phyloP scores from a whole-genome alignment of 2,113 vertebrate genomes.

The Thamnaconus septentrionalis region DNA sequence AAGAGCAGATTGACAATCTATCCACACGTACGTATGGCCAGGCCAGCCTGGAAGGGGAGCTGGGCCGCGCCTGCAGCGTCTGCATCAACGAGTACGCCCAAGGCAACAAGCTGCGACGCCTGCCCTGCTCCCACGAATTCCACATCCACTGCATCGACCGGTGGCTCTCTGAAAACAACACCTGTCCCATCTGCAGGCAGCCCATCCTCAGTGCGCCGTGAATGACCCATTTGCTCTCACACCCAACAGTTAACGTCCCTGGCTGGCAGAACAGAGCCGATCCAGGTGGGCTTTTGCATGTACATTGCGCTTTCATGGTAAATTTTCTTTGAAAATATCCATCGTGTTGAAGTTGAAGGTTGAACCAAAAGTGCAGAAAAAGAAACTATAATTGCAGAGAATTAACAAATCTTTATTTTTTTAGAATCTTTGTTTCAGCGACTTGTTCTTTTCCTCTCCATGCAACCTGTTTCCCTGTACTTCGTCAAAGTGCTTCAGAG shows the following conservation, averaged over 20 bases:
- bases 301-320: conserved; percentile 77
- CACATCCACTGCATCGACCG: conserved; percentile 96
- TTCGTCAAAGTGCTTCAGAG: conserved; percentile 50
- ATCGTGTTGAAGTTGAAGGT: conserved; percentile 63
- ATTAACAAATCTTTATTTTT: conserved; percentile 84
- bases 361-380: conserved; percentile 69
- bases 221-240: conserved; percentile 65
- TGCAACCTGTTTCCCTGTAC: conserved; percentile 48
- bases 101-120: conserved; percentile 91
- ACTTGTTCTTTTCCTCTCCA: conserved; percentile 46
- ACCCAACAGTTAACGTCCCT: conserved; percentile 20
- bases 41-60: conserved; percentile 80
- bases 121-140: conserved; percentile 93
- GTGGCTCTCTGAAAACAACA: conserved; percentile 96
- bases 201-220: conserved; percentile 81
- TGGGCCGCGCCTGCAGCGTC: conserved; percentile 88
- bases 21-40: conserved; percentile 90
- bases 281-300: conserved; percentile 60
- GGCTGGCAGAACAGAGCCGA: conserved; percentile 48
- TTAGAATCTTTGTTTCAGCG: conserved; percentile 70
- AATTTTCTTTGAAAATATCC: conserved; percentile 60
- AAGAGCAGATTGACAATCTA: conserved; percentile 98
- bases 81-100: conserved; percentile 94
- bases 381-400: conserved; percentile 73
- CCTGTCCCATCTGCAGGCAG: conserved; percentile 93